Percentiles rank a stretch among this genome's conserved stretches.
Evolutionary conservation across 2,113 vertebrate genomes (phyloP).

Genomic region (Poecilia latipinna): DNA sequence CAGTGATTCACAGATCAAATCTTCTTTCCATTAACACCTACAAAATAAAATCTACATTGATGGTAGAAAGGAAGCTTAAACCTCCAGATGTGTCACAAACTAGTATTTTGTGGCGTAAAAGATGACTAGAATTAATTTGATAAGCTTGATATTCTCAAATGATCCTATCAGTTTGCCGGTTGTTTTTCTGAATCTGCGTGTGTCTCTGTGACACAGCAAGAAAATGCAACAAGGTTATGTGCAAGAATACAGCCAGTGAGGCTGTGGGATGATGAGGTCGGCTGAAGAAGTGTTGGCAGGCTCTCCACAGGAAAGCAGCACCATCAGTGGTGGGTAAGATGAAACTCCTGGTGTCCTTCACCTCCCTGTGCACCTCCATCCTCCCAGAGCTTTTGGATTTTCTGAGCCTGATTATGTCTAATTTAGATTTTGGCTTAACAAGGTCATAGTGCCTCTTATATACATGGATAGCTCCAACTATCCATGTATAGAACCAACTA

Average conservation of each 20-base stretch:
- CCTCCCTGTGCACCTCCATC: not conserved
- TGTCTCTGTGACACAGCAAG: conserved; percentile 25
- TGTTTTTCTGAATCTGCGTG: not conserved
- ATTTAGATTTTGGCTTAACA: conserved; percentile 20
- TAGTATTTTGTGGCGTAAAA: too few relatives aligned
- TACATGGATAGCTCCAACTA: not conserved
- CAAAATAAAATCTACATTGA: too few relatives aligned
- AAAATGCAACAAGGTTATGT: conserved; percentile 15
- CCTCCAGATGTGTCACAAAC: too few relatives aligned
- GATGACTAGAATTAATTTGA: too few relatives aligned
- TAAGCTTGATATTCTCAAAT: too few relatives aligned
- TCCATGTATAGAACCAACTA: too few relatives aligned
- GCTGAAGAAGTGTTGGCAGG: conserved; percentile 47
- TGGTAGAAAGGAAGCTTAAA: too few relatives aligned
- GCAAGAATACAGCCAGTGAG: conserved; percentile 31
- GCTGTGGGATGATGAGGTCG: conserved; percentile 63
- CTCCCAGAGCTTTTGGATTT: conserved; percentile 3
- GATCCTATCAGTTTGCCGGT: too few relatives aligned
- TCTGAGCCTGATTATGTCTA: conserved; percentile 27
- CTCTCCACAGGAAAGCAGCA: conserved; percentile 48
- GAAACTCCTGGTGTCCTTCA: conserved; percentile 55
- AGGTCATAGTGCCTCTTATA: conserved; percentile 7
- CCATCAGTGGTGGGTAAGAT: conserved; percentile 56
- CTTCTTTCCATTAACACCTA: too few relatives aligned
- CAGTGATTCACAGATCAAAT: too few relatives aligned